Percentiles rank a stretch among this genome's conserved stretches.
Conservation (phyloP, 2,797 vertebrate genomes). For the Chaenodraco wilsoni region DNA sequence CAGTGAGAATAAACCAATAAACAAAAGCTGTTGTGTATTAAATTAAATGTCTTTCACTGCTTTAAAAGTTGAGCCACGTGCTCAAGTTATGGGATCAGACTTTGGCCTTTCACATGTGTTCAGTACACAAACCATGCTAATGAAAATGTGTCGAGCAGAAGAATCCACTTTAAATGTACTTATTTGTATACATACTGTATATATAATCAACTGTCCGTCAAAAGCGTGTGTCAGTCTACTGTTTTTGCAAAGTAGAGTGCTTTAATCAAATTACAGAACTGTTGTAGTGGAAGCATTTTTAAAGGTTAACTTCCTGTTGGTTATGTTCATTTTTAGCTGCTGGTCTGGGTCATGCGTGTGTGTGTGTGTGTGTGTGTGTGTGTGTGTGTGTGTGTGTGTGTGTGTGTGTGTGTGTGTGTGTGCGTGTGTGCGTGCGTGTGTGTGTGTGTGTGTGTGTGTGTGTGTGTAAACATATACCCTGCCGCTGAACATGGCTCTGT, state of each 20-base stretch:
- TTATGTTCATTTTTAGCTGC: conserved; percentile 49
- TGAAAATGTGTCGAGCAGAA: conserved; percentile 32
- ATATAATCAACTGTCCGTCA: conserved; percentile 29
- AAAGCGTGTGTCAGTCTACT: not conserved
- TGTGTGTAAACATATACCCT: not conserved
- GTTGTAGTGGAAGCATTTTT: conserved; percentile 39
- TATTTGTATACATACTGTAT: conserved; percentile 9
- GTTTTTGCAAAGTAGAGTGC: conserved; percentile 13
- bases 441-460: not conserved
- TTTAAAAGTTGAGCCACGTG: conserved; percentile 3
- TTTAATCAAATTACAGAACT: conserved; percentile 56
- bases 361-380: conserved; percentile 13
- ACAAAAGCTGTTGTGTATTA: conserved; percentile 5
- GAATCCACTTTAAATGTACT: conserved; percentile 37
- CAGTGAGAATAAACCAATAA: not conserved
- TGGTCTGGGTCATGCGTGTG: conserved; percentile 41
- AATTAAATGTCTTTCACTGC: conserved; percentile 17
- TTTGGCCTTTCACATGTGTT: conserved; percentile 12
- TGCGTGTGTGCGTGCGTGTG: no score
- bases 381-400: no score
- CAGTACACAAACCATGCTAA: conserved; percentile 6
- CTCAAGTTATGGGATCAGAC: not conserved
- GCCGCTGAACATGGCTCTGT: conserved; percentile 13
- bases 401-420: no score
- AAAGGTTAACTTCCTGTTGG: conserved; percentile 73